Percentiles rank a stretch among this genome's conserved stretches.
These are phyloP conservation scores for Eueides isabella DNA, from an alignment of 1,140 invertebrate genomes.

Conservation along the genomic window DNA sequence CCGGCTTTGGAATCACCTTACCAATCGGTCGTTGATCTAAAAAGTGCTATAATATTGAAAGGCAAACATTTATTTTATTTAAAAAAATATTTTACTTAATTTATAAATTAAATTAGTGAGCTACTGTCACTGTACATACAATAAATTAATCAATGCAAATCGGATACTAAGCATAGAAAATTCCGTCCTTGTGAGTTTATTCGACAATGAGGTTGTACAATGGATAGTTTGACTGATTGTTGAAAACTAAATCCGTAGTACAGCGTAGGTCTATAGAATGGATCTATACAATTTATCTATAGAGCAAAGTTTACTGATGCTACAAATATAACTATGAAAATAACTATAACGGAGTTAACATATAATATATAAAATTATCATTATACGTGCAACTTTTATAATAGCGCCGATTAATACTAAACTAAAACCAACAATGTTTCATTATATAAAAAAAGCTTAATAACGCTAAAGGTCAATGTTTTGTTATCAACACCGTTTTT, in stretches of 20 bases:
- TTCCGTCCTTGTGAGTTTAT: slow-evolving; percentile 23
- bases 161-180: slow-evolving; percentile 6
- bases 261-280: too few species aligned
- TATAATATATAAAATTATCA: not conserved
- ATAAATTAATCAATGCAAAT: not conserved
- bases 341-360: too few species aligned
- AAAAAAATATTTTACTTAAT: not conserved
- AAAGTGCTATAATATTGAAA: slow-evolving; percentile 15
- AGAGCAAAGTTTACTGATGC: not conserved
- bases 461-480: not conserved
- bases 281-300: too few species aligned
- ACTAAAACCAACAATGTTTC: not conserved
- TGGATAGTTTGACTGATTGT: slow-evolving; percentile 29
- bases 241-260: slow-evolving; percentile 34
- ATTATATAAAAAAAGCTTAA: slow-evolving; percentile 1
- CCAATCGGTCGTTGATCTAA: slow-evolving; percentile 25
- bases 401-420: not conserved
- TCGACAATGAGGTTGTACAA: slow-evolving; percentile 27
- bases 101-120: not conserved
- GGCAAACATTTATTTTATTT: not conserved
- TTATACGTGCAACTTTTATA: not conserved
- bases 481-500: not conserved
- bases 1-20: slow-evolving; percentile 23
- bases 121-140: not conserved
- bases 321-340: too few species aligned